Evolutionary conservation across 2,113 vertebrate genomes (phyloP).

Genomic region (Pterocles gutturalis): DNA sequence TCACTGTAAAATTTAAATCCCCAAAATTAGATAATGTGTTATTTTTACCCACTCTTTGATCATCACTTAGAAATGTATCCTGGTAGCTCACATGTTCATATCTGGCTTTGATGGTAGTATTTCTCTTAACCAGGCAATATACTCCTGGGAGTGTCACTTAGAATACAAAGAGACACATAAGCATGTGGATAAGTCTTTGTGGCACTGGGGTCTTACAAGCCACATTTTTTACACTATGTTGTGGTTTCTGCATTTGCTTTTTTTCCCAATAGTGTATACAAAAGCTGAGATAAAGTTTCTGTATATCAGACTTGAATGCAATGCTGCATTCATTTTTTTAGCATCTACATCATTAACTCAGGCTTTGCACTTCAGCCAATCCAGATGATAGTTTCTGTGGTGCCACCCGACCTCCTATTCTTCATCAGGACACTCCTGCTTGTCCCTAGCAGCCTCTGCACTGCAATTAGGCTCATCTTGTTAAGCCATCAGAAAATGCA

Average conservation of each 20-base stretch:
- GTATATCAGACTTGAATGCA: background rate
- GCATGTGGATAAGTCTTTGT: background rate
- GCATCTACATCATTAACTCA: background rate
- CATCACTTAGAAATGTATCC: background rate
- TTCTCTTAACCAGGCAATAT: background rate
- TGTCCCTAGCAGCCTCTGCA: background rate
- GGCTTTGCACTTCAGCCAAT: background rate
- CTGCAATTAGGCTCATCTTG: background rate
- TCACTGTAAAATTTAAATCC: background rate
- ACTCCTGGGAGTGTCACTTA: background rate
- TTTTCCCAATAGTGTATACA: background rate
- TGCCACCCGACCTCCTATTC: background rate
- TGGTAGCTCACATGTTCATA: background rate
- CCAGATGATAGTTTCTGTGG: background rate
- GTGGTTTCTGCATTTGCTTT: background rate
- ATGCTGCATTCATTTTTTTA: background rate
- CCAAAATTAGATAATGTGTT: background rate
- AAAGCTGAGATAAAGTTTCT: background rate
- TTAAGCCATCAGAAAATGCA: background rate
- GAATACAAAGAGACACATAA: background rate
- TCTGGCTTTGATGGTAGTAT: background rate
- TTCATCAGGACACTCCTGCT: background rate
- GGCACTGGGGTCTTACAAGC: background rate
- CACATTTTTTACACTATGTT: background rate
- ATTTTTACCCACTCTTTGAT: background rate